Percentiles rank a stretch among this genome's conserved stretches.
Evolutionary conservation across 2,888 invertebrate genomes (phyloP).

Genomic region (Netelia inedita): DNA sequence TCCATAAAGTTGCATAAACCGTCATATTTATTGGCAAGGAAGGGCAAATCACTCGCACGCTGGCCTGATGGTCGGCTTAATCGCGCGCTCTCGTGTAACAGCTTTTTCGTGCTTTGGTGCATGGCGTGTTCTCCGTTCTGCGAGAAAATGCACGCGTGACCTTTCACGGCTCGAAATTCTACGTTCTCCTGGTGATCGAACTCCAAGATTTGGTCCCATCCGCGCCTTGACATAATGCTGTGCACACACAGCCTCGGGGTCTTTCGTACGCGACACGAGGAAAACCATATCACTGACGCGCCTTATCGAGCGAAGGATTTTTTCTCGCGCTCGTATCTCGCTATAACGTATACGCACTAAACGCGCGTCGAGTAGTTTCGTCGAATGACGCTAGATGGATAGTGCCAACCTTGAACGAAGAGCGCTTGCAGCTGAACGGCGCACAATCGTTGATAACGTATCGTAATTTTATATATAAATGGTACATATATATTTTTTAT

Average conservation of each 20-base stretch:
- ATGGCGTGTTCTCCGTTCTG: no score
- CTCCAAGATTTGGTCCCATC: no score
- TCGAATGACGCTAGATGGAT: constrained; percentile 13
- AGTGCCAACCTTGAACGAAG: constrained; percentile 48
- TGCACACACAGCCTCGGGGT: not conserved
- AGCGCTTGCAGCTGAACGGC: not conserved
- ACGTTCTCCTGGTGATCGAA: no score
- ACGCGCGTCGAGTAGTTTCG: constrained; percentile 11
- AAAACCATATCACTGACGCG: not conserved
- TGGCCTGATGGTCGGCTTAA: not conserved
- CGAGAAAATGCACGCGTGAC: no score
- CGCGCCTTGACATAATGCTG: no score
- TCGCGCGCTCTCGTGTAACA: no score
- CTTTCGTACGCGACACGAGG: not conserved
- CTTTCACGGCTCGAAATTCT: no score
- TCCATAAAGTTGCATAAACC: constrained; percentile 43
- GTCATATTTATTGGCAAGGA: constrained; percentile 35
- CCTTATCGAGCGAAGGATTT: not conserved
- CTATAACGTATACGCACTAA: not conserved
- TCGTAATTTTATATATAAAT: not conserved
- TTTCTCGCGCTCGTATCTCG: constrained; percentile 3
- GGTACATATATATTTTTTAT: not conserved
- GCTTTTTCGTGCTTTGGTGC: no score
- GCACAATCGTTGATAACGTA: constrained; percentile 34
- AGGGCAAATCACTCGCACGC: constrained; percentile 35